phyloP scores from a whole-genome alignment of 2,888 invertebrate genomes.

The Synanthedon tipuliformis region DNA sequence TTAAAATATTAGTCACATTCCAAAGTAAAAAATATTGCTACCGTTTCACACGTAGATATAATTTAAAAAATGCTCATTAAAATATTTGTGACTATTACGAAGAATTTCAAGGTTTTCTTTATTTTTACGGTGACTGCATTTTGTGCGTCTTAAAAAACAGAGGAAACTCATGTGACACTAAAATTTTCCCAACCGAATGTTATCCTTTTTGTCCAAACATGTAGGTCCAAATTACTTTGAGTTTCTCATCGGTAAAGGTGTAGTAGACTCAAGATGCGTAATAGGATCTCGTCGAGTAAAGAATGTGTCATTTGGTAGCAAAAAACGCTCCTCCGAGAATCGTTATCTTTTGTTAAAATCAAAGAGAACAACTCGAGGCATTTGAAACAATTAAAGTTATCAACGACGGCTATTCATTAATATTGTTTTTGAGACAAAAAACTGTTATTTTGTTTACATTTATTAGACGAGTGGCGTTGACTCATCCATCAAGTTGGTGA shows the following conservation, averaged over 20 bases:
- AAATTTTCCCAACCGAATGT: conserved; percentile 1
- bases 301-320: conserved; percentile 28
- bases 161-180: conserved; percentile 5
- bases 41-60: conserved; percentile 39
- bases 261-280: conserved; percentile 10
- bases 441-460: conserved; percentile 64
- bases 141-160: conserved; percentile 22
- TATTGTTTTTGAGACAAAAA: conserved; percentile 48
- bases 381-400: conserved; percentile 57
- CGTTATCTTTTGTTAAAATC: conserved; percentile 36
- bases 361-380: conserved; percentile 29
- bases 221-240: background rate
- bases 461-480: conserved; percentile 56
- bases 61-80: conserved; percentile 54
- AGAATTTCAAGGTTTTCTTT: conserved; percentile 28
- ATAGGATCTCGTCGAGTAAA: conserved; percentile 24
- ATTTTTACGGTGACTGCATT: conserved; percentile 37
- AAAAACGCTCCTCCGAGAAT: conserved; percentile 23
- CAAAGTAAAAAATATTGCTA: conserved; percentile 28
- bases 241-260: conserved; percentile 1
- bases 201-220: conserved; percentile 8
- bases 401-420: conserved; percentile 47
- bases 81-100: conserved; percentile 52
- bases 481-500: conserved; percentile 55
- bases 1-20: conserved; percentile 10